Percentiles rank a stretch among this genome's conserved stretches.
These are phyloP conservation scores for Diorhabda sublineata DNA, from an alignment of 1,140 invertebrate species.

Conservation along the genomic window DNA sequence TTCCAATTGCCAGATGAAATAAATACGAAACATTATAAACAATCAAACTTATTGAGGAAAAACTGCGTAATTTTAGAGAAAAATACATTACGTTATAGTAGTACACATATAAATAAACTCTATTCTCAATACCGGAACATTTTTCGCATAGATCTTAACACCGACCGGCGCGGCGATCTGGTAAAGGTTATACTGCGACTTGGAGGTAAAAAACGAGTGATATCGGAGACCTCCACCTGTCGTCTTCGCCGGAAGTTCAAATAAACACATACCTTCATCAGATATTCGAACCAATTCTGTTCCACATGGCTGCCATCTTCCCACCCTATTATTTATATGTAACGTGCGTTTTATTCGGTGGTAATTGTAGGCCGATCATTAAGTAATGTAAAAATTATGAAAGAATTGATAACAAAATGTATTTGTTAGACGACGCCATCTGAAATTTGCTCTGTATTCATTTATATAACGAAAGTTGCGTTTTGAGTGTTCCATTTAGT, in stretches of 20 bases:
- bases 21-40: too few relatives aligned
- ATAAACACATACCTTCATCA: constrained; percentile 12
- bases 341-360: background rate
- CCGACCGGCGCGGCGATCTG: background rate
- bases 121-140: background rate
- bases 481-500: too few relatives aligned
- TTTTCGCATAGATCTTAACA: background rate
- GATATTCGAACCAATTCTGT: constrained; percentile 23
- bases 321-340: constrained; percentile 22
- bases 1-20: too few relatives aligned
- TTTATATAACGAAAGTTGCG: too few relatives aligned
- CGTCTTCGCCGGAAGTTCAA: constrained; percentile 22
- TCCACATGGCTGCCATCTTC: constrained; percentile 22
- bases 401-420: too few relatives aligned
- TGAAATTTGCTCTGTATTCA: too few relatives aligned
- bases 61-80: background rate
- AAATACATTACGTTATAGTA: background rate
- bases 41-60: too few relatives aligned
- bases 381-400: too few relatives aligned
- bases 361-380: too few relatives aligned
- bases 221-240: constrained; percentile 16
- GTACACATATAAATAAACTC: background rate
- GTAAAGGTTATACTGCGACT: background rate
- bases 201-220: background rate
- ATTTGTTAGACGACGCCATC: too few relatives aligned